Base-by-base conservation (phyloP, 2,797 vertebrate species). In the Hoplostethus mediterraneus region DNA sequence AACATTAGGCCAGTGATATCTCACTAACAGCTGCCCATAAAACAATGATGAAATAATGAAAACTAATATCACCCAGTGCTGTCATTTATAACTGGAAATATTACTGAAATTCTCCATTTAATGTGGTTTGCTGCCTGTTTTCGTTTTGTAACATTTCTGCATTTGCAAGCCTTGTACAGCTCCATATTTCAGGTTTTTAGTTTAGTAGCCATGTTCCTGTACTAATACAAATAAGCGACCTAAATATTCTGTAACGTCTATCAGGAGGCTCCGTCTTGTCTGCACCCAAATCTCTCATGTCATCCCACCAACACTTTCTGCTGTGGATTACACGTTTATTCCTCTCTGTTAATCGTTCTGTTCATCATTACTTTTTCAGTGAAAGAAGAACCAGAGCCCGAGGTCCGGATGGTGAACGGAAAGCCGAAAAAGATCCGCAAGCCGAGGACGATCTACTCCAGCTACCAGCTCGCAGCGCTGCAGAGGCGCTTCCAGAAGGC, bases 361-460 rank as follows among this genome's bases (percentile, higher is more conserved):
- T 11, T 28, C 0, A 21, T 36, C 36, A 47, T 42, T 12, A 64
- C 52, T 53, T 7, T 77, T 77, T 84, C 92, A 82, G 97, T 99
- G 75, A 99, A 99, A 94, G 98, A 99, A 81, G 98, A 99, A 82
- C 97, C 96, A 31, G 98, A 99, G 89, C 96, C 97, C 0, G 98
- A 98, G 88, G 97, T 99, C 68, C 95, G 98, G 75, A 99, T 99
- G 97, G 98, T 99, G 84, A 99, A 99, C 0, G 98, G 98, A 73
- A 99, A 99, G 77, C 97, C 98, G 28, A 99, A 99, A 89, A 99
- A 99, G 86, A 97, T 99, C 89, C 97, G 98, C 85, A 99, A 99
- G 77, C 98, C 98, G 13, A 94, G 98, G 54, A 99, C 98, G 14
- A 99, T 99, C 88, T 99, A 99, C 89, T 99, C 98, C 88, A 99